phyloP scores from a whole-genome alignment of 2,888 invertebrate genomes.

The Papilio gigon region DNA sequence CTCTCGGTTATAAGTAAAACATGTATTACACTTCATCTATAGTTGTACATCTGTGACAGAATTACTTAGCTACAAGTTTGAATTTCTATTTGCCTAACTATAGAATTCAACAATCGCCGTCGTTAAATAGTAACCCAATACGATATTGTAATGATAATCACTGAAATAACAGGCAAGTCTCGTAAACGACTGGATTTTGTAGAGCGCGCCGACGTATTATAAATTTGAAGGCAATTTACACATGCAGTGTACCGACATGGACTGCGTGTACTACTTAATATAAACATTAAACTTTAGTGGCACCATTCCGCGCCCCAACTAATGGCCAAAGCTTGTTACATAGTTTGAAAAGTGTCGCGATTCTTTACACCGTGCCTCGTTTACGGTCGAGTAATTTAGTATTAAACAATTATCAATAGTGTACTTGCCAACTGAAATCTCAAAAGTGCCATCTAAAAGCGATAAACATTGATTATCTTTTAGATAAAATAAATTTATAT shows the following conservation, averaged over 20 bases:
- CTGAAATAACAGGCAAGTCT: slow-evolving; percentile 20
- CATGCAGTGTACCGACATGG: slow-evolving; percentile 46
- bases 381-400: slow-evolving; percentile 39
- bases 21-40: no score
- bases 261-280: slow-evolving; percentile 55
- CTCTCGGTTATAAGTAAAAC: no score
- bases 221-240: slow-evolving; percentile 50
- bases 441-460: slow-evolving; percentile 46
- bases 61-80: no score
- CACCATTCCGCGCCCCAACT: slow-evolving; percentile 63
- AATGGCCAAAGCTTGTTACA: slow-evolving; percentile 80
- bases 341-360: slow-evolving; percentile 59
- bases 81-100: slow-evolving; percentile 3
- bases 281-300: slow-evolving; percentile 77
- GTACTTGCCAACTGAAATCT: slow-evolving; percentile 11
- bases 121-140: slow-evolving; percentile 43
- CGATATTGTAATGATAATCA: slow-evolving; percentile 42
- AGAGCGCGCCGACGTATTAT: slow-evolving; percentile 37
- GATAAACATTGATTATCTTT: slow-evolving; percentile 40
- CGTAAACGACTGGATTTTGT: slow-evolving; percentile 41
- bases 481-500: slow-evolving; percentile 39
- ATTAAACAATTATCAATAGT: slow-evolving; percentile 27
- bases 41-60: no score
- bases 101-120: slow-evolving; percentile 11
- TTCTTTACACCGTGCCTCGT: slow-evolving; percentile 53